A percentile compares a stretch with the other conserved stretches of the same genome.
Conservation (phyloP, 2,797 vertebrate genomes). For the Brachyalestes nurse region DNA sequence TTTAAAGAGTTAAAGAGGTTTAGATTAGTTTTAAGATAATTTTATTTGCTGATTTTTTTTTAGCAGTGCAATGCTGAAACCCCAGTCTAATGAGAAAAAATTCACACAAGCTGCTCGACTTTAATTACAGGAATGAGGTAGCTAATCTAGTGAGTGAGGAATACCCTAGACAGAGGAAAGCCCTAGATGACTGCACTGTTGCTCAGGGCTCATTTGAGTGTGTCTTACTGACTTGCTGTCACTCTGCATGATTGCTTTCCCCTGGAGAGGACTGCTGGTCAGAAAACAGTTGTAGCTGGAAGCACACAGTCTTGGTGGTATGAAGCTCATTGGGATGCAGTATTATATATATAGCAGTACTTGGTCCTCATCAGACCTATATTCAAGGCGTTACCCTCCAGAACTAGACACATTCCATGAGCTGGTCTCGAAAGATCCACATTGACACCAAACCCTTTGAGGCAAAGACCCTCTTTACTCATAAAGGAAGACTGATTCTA, state of each 20-base stretch:
- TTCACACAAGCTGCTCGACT: background rate
- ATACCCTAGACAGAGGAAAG: slow-evolving; percentile 15
- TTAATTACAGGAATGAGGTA: background rate
- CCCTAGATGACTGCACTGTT: background rate
- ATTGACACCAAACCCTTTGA: background rate
- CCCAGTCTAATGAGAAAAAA: background rate
- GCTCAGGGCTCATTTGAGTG: slow-evolving; percentile 3
- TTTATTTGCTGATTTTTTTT: too few species aligned
- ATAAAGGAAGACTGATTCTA: background rate
- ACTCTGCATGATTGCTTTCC: background rate
- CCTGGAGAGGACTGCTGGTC: background rate
- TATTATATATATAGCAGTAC: background rate
- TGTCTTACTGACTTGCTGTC: background rate
- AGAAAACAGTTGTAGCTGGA: background rate
- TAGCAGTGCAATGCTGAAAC: background rate
- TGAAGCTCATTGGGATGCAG: background rate
- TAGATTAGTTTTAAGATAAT: too few species aligned
- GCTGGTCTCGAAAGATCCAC: background rate
- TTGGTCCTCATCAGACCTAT: background rate
- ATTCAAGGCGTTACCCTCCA: background rate
- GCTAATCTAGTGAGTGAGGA: background rate
- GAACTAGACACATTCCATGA: background rate
- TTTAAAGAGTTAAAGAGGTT: too few species aligned
- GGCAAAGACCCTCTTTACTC: background rate
- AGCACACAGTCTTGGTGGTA: background rate